Conservation (phyloP, 2,888 invertebrate genomes). For the Epinotia bilunana region DNA sequence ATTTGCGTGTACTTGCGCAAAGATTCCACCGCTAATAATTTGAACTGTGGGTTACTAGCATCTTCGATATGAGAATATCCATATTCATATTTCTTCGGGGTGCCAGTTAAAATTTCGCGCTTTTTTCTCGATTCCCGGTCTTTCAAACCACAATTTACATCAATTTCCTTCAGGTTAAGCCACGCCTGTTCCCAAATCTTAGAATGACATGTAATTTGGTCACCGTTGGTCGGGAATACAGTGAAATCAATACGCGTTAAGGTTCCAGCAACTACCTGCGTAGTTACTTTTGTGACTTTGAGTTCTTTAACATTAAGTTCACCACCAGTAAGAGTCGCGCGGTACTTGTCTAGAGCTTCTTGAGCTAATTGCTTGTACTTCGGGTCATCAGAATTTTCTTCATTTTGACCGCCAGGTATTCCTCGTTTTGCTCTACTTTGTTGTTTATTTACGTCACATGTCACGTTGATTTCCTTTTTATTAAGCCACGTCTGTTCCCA, state of each 20-base stretch:
- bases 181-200: conserved; percentile 52
- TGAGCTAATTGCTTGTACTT: conserved; percentile 51
- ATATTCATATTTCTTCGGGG: conserved; percentile 1
- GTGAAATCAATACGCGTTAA: conserved; percentile 58
- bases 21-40: conserved; percentile 58
- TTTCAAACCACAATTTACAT: conserved; percentile 49
- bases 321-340: conserved; percentile 45
- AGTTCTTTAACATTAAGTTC: conserved; percentile 50
- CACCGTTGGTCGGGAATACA: conserved; percentile 41
- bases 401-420: not conserved
- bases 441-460: conserved; percentile 44
- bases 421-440: conserved; percentile 17
- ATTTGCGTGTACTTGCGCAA: conserved; percentile 54
- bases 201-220: conserved; percentile 27
- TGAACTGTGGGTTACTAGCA: conserved; percentile 53
- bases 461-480: conserved; percentile 50
- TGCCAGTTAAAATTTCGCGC: conserved; percentile 22
- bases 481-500: conserved; percentile 52
- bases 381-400: not conserved
- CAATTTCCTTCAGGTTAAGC: conserved; percentile 50
- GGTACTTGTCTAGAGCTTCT: conserved; percentile 55
- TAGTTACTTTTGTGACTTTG: conserved; percentile 63
- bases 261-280: conserved; percentile 74
- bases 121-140: conserved; percentile 9
- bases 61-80: conserved; percentile 47